Evolutionary conservation across 92 coral and sea anemone genomes (phyloP).

Genomic region (Epizoanthus stellaris): DNA sequence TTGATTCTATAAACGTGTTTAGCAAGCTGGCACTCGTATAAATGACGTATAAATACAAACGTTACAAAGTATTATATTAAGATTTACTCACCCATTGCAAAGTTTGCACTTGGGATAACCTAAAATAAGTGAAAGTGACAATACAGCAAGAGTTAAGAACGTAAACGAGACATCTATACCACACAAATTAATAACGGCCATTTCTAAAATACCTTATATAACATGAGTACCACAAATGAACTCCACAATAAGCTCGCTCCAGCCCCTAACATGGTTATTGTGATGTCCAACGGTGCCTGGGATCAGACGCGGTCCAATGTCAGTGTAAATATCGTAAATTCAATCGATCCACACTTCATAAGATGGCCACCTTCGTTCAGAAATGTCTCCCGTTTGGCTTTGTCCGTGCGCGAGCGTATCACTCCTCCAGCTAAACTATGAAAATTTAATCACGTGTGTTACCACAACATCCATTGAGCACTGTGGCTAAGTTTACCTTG

Average conservation of each 20-base stretch:
- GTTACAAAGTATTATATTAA: not conserved
- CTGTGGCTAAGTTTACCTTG: not conserved
- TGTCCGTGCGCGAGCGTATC: not conserved
- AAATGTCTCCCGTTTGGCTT: constrained; percentile 10
- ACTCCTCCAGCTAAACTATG: constrained; percentile 31
- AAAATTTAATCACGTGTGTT: constrained; percentile 40
- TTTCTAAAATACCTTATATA: constrained; percentile 8
- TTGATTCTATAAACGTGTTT: no score
- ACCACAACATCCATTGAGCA: constrained; percentile 36
- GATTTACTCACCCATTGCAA: constrained; percentile 13
- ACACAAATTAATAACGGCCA: not conserved
- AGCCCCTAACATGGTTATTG: not conserved
- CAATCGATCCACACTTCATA: not conserved
- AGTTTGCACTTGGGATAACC: constrained; percentile 5
- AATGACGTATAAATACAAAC: not conserved
- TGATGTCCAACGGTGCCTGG: not conserved
- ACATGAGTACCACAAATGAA: not conserved
- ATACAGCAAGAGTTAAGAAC: not conserved
- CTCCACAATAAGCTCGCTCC: not conserved
- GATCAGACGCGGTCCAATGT: not conserved
- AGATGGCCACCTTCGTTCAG: not conserved
- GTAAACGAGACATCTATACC: not conserved
- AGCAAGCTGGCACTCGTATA: no score
- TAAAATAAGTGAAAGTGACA: not conserved
- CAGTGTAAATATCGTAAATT: not conserved